These are phyloP conservation scores for Saxicola maurus DNA, from an alignment of 2,797 vertebrate species.

Conservation along the genomic window DNA sequence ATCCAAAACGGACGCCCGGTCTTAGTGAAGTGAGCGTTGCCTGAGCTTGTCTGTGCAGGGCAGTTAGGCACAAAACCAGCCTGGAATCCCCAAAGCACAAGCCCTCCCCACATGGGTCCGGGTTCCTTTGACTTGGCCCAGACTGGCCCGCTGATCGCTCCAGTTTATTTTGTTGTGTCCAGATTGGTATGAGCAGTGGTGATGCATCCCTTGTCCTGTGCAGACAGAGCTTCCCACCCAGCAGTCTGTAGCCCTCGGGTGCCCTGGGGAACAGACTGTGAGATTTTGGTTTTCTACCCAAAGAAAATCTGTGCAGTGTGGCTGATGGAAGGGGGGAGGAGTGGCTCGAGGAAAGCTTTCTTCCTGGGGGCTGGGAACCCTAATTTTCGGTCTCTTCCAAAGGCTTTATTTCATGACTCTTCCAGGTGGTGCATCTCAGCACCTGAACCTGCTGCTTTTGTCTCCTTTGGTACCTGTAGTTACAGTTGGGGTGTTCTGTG, in stretches of 20 bases:
- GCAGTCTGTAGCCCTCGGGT: not conserved
- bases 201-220: constrained; percentile 46
- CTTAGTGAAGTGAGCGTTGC: constrained; percentile 80
- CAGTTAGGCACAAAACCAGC: constrained; percentile 70
- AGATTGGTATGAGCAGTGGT: constrained; percentile 70
- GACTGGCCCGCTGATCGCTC: constrained; percentile 55
- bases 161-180: constrained; percentile 70
- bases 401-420: constrained; percentile 52
- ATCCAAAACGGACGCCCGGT: constrained; percentile 94
- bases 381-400: constrained; percentile 25
- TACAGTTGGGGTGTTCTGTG: constrained; percentile 55
- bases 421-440: constrained; percentile 36
- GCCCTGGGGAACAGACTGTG: not conserved
- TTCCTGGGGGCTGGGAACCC: constrained; percentile 17
- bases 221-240: constrained; percentile 42
- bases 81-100: constrained; percentile 76
- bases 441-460: constrained; percentile 59
- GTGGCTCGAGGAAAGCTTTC: not conserved
- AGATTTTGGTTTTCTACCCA: constrained; percentile 36
- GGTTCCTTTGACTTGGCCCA: constrained; percentile 64
- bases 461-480: constrained; percentile 54
- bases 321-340: not conserved
- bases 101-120: constrained; percentile 60
- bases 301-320: constrained; percentile 32
- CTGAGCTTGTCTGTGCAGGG: constrained; percentile 66